Base-by-base conservation (phyloP, 1,140 invertebrate species). In the Drosophila ananassae region DNA sequence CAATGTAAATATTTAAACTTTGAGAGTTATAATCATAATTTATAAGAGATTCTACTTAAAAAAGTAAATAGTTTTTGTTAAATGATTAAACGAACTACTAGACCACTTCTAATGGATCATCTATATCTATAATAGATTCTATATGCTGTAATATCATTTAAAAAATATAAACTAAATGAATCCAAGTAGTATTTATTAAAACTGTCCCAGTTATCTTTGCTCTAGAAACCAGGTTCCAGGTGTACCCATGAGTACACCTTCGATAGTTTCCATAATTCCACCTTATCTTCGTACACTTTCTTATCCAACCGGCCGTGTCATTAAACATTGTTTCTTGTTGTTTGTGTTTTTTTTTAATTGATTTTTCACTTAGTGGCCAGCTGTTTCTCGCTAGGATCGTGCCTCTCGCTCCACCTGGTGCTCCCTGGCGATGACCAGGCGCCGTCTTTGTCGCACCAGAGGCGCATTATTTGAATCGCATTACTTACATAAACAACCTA, bases 401-500 rank as follows among this genome's bases (percentile, higher is more conserved):
- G 7, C 22, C 21, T 63, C 56, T 48, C 59, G 59, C 63, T 67
- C 25, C 17, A 28, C 41, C 17, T 48, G 8, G 41, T 56, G 62
- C n/a, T 12, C 2, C 10, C 17, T 17, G 17, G 17, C 1, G 17
- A 5, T 13, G 6, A 22, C 12, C 2, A 17, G 7, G 2, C 5
- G 10, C 24, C 10, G 3, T 56, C 41, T 48, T 34, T 12, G 60
- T 54, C 50, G 32, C 12, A 22, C 17, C 41, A 12, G 12, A 13
- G 64, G 67, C 21, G 63, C 51, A 17, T 10, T 21, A 28, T 57
- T 69, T 21, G 21, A 68, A 69, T n/a, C 24, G 63, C 7, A n/a
- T 57, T 5, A n/a, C 51, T 69, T 71, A 69, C 57, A 50, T 69
- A 69, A 69, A 37, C 3, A 1, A n/a, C 17, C 30, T 22, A 1